These are phyloP conservation scores for Grus americana DNA, from an alignment of 2,113 vertebrate genomes.

Conservation along the genomic window DNA sequence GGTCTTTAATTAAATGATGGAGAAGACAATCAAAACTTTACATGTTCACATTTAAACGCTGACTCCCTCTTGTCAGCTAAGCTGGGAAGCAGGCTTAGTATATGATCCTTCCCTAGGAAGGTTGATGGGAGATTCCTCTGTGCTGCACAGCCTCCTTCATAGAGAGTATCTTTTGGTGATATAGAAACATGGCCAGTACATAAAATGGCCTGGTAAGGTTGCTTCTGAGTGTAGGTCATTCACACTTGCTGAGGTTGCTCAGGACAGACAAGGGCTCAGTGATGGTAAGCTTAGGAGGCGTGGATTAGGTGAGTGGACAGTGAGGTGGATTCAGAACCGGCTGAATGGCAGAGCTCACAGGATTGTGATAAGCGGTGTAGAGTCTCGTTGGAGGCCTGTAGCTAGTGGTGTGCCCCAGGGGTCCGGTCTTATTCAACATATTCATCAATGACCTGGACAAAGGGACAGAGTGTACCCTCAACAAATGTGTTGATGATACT, in stretches of 20 bases:
- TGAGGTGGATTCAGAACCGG: no score
- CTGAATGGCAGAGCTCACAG: no score
- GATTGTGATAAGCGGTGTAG: no score
- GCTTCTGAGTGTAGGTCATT: not conserved
- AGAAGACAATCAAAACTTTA: not conserved
- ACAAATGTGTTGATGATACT: no score
- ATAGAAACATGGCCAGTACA: not conserved
- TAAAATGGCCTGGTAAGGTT: not conserved
- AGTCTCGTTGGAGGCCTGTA: no score
- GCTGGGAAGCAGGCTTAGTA: not conserved
- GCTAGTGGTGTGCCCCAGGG: no score
- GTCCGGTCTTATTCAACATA: no score
- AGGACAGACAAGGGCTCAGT: rapidly evolving
- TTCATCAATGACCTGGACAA: no score
- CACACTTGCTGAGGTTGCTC: not conserved
- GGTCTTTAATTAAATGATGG: not conserved
- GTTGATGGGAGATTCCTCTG: not conserved
- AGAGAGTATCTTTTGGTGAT: not conserved
- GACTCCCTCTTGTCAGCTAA: not conserved
- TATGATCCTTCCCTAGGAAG: not conserved
- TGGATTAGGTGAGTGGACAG: no score
- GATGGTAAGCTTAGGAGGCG: not conserved
- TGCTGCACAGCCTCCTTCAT: not conserved
- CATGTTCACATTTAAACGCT: not conserved
- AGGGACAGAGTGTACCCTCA: no score